These are phyloP conservation scores for Nephrotoma flavescens DNA, from an alignment of 2,888 invertebrate genomes.

Conservation along the genomic window DNA sequence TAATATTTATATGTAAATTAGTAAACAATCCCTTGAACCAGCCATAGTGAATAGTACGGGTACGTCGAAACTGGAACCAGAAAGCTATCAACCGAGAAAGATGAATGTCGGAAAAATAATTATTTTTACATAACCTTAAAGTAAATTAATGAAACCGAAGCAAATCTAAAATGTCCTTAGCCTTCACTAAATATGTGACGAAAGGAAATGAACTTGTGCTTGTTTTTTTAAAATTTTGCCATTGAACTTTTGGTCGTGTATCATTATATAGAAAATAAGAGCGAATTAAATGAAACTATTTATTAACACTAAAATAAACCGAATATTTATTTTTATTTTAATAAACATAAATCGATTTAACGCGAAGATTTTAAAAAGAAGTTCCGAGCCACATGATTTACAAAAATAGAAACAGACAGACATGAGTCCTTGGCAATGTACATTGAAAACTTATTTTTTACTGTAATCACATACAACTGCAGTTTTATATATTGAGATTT, in stretches of 20 bases:
- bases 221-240: background rate
- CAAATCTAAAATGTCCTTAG: background rate
- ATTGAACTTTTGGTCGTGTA: background rate
- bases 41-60: too few species aligned
- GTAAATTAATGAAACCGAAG: background rate
- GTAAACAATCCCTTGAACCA: too few species aligned
- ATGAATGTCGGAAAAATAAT: background rate
- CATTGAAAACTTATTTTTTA: background rate
- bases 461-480: too few species aligned
- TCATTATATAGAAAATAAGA: background rate
- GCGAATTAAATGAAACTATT: background rate
- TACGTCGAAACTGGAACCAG: too few species aligned
- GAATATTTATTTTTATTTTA: too few species aligned
- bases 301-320: background rate
- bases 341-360: too few species aligned
- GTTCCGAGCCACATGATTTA: background rate
- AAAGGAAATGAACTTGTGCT: background rate
- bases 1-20: too few species aligned
- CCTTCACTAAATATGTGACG: background rate
- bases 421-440: background rate
- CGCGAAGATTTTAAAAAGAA: too few species aligned
- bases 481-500: too few species aligned
- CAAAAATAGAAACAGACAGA: background rate
- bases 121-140: background rate
- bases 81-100: too few species aligned